A percentile compares a stretch with the other conserved stretches of the same genome.
phyloP scores from a whole-genome alignment of 2,797 vertebrate genomes.

The Novumbra hubbsi region DNA sequence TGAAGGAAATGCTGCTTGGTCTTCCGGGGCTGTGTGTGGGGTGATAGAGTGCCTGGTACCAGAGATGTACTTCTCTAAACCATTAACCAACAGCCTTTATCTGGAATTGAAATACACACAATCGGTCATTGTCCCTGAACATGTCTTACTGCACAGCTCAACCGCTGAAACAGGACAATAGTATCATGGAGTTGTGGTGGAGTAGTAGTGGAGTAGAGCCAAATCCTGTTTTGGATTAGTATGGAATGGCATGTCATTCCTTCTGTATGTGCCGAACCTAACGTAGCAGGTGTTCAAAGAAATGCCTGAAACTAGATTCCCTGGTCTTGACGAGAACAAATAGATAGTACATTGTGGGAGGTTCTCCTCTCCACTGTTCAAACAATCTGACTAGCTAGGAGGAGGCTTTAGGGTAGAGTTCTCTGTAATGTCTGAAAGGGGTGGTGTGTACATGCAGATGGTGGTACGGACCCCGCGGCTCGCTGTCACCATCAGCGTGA shows the following conservation, averaged over 20 bases:
- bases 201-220: neutral
- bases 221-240: neutral
- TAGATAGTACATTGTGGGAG: too few relatives aligned
- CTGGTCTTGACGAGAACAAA: too few relatives aligned
- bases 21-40: neutral
- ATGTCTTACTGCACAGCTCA: neutral
- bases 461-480: neutral
- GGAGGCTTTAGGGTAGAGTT: too few relatives aligned
- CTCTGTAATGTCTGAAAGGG: too few relatives aligned
- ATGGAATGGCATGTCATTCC: neutral
- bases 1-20: neutral
- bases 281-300: too few relatives aligned
- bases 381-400: too few relatives aligned
- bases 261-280: neutral
- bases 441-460: too few relatives aligned
- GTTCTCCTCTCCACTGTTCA: too few relatives aligned
- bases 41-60: slow-evolving; percentile 28
- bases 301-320: too few relatives aligned
- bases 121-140: neutral
- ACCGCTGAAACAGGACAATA: neutral
- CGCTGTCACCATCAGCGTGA: neutral
- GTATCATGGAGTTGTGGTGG: neutral
- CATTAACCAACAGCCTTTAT: slow-evolving; percentile 32
- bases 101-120: slow-evolving; percentile 12
- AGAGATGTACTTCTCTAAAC: slow-evolving; percentile 14